phyloP scores from a whole-genome alignment of 2,888 invertebrate genomes.

The Patella pellucida region DNA sequence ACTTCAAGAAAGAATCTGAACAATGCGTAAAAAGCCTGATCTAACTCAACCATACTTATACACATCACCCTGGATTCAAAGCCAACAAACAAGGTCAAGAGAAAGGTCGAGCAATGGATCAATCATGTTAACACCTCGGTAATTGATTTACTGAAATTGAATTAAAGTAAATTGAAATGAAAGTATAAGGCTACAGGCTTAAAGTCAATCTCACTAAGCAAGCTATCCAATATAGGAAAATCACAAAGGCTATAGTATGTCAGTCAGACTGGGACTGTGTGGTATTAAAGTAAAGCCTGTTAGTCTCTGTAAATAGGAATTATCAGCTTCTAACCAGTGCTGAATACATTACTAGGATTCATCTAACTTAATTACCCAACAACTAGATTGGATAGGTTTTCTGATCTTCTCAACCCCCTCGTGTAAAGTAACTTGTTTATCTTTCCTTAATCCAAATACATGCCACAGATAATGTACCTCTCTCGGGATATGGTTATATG shows the following conservation, averaged over 20 bases:
- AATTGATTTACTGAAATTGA: constrained; percentile 1
- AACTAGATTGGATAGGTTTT: constrained; percentile 19
- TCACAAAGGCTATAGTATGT: neutral
- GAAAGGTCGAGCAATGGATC: neutral
- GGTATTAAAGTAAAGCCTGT: neutral
- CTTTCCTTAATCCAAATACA: constrained; percentile 28
- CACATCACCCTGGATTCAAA: no score
- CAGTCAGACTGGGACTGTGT: neutral
- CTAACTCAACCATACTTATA: no score
- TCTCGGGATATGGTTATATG: constrained; percentile 6
- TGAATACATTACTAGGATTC: no score
- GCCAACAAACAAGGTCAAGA: no score
- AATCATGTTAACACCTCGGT: neutral
- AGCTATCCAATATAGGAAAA: constrained; percentile 1
- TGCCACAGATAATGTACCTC: neutral
- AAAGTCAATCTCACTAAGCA: neutral
- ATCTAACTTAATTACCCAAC: constrained; percentile 20
- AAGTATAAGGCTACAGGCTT: neutral
- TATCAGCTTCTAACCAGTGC: neutral
- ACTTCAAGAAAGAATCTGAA: no score
- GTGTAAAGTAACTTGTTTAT: constrained; percentile 19
- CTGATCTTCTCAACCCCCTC: constrained; percentile 17
- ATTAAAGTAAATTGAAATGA: constrained; percentile 7
- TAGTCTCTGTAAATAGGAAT: constrained; percentile 6
- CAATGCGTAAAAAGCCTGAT: no score